phyloP scores from a whole-genome alignment of 2,888 invertebrate genomes.

The Eudasyphora cyanicolor region DNA sequence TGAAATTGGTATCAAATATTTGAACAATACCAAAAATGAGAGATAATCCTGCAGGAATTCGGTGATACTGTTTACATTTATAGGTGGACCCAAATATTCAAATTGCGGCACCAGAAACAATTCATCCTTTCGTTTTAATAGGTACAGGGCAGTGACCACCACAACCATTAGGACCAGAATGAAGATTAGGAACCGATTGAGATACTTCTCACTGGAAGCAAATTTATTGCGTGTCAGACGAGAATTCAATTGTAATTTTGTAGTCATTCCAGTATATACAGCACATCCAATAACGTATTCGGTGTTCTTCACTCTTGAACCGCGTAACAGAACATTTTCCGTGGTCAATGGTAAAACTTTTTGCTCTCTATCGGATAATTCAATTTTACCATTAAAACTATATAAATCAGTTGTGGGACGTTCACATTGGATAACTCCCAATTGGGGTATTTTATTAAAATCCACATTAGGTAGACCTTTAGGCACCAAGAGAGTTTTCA shows the following conservation, averaged over 20 bases:
- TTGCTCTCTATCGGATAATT: slow-evolving; percentile 71
- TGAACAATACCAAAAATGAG: slow-evolving; percentile 88
- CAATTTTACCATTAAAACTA: slow-evolving; percentile 85
- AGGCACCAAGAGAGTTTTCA: slow-evolving; percentile 76
- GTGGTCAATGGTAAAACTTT: slow-evolving; percentile 82
- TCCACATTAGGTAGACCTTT: slow-evolving; percentile 76
- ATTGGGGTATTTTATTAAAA: slow-evolving; percentile 73
- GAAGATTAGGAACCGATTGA: slow-evolving; percentile 86
- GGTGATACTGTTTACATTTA: slow-evolving; percentile 71
- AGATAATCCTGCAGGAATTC: slow-evolving; percentile 83
- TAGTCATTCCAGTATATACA: slow-evolving; percentile 90
- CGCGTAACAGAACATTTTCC: slow-evolving; percentile 88
- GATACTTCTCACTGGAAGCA: slow-evolving; percentile 83
- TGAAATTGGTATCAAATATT: slow-evolving; percentile 92
- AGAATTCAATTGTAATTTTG: slow-evolving; percentile 90
- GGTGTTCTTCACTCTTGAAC: slow-evolving; percentile 89
- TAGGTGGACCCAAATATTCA: slow-evolving; percentile 77
- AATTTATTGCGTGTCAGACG: slow-evolving; percentile 87
- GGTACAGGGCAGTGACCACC: slow-evolving; percentile 83
- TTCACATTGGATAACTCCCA: slow-evolving; percentile 86
- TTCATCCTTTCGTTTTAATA: slow-evolving; percentile 81
- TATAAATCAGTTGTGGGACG: slow-evolving; percentile 88
- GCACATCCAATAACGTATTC: slow-evolving; percentile 89
- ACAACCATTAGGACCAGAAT: slow-evolving; percentile 84
- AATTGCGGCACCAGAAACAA: slow-evolving; percentile 73